These are phyloP conservation scores for Cromileptes altivelis DNA, from an alignment of 2,113 vertebrate genomes.

Conservation along the genomic window DNA sequence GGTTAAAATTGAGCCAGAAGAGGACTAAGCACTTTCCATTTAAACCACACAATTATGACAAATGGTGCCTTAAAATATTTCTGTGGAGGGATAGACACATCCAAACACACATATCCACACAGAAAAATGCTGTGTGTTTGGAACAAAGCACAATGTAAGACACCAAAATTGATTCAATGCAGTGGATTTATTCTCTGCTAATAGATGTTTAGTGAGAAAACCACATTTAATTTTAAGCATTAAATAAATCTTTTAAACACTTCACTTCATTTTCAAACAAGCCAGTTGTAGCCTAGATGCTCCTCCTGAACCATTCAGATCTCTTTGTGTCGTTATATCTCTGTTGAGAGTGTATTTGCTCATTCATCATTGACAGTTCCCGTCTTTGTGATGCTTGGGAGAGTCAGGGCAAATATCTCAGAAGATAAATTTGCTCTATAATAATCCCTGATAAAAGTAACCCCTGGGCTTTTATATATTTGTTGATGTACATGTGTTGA, in stretches of 20 bases:
- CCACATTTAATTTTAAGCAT: conserved; percentile 13
- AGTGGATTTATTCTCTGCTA: conserved; percentile 26
- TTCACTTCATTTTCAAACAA: neutral
- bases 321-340: conserved; percentile 18
- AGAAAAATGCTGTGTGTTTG: conserved; percentile 6
- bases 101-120: neutral
- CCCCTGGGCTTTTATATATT: conserved; percentile 19
- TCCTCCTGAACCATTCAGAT: conserved; percentile 36
- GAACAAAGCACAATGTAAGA: conserved; percentile 7
- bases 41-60: conserved; percentile 56
- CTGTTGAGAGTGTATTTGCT: conserved; percentile 28
- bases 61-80: conserved; percentile 40
- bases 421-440: neutral
- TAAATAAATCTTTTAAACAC: conserved; percentile 2
- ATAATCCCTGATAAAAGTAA: conserved; percentile 10
- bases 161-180: neutral
- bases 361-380: neutral
- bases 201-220: conserved; percentile 6
- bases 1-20: conserved; percentile 49
- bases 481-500: conserved; percentile 12
- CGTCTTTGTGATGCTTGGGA: conserved; percentile 1
- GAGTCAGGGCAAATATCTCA: conserved; percentile 16
- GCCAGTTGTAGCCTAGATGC: neutral
- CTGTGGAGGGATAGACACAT: conserved; percentile 4
- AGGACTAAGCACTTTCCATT: conserved; percentile 58